Conservation (phyloP, 2,113 vertebrate species). For the Andinoacara biseriatus region DNA sequence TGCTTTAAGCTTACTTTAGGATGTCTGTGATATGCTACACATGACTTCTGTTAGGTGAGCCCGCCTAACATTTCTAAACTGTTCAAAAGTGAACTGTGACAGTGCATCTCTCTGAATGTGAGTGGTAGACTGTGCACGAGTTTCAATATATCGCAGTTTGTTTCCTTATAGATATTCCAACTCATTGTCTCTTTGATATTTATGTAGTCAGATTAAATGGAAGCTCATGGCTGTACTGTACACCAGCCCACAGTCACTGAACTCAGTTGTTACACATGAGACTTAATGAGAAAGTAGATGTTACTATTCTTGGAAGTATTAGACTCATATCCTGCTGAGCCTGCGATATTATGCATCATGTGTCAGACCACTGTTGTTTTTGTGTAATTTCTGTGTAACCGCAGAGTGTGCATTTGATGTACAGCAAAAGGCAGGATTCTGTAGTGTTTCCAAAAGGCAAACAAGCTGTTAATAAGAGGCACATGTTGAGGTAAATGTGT, state of each 20-base stretch:
- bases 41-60: background rate
- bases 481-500: slow-evolving; percentile 3
- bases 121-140: background rate
- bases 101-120: background rate
- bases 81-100: background rate
- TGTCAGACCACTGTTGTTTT: slow-evolving; percentile 14
- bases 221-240: background rate
- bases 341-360: slow-evolving; percentile 26
- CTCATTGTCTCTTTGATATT: background rate
- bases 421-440: background rate
- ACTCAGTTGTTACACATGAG: background rate
- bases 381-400: slow-evolving; percentile 26
- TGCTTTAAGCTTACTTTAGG: background rate
- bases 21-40: background rate
- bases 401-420: background rate
- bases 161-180: background rate
- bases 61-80: background rate
- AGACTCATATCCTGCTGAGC: slow-evolving; percentile 55
- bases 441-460: slow-evolving; percentile 9
- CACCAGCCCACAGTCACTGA: background rate
- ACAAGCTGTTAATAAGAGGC: slow-evolving; percentile 6
- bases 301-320: slow-evolving; percentile 33
- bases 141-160: background rate
- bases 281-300: slow-evolving; percentile 8
- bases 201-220: too few relatives aligned